Percentiles rank a stretch among this genome's conserved stretches.
phyloP scores from a whole-genome alignment of 2,888 invertebrate genomes.

The Orthosia incerta region DNA sequence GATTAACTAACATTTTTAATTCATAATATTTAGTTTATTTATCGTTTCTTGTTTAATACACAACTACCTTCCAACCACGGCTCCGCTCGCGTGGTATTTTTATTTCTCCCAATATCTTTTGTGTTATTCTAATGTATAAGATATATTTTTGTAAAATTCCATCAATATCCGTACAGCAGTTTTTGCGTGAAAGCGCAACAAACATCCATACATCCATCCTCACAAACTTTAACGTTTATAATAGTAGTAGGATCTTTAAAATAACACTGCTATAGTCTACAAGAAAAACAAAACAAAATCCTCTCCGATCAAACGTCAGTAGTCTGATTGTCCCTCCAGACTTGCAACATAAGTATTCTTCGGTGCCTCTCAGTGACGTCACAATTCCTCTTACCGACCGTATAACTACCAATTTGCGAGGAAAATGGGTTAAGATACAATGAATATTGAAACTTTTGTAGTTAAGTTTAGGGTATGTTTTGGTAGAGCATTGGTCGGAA shows the following conservation, averaged over 20 bases:
- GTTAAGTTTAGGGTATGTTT: not conserved
- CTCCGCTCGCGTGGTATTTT: too few relatives aligned
- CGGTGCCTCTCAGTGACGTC: slow-evolving; percentile 31
- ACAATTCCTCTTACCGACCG: slow-evolving; percentile 19
- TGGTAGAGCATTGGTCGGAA: not conserved
- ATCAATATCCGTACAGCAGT: too few relatives aligned
- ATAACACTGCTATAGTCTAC: not conserved
- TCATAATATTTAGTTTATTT: too few relatives aligned
- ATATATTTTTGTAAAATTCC: too few relatives aligned
- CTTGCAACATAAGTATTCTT: slow-evolving; percentile 44
- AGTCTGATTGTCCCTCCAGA: slow-evolving; percentile 17
- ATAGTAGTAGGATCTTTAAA: not conserved
- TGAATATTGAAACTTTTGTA: not conserved
- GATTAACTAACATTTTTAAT: too few relatives aligned
- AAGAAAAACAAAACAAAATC: slow-evolving; percentile 12
- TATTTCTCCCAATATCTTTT: too few relatives aligned
- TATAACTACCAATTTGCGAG: slow-evolving; percentile 52
- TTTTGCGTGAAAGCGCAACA: too few relatives aligned
- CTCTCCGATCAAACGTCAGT: not conserved
- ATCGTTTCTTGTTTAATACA: too few relatives aligned
- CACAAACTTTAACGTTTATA: too few relatives aligned
- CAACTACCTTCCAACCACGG: too few relatives aligned
- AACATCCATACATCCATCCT: too few relatives aligned
- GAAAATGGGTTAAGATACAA: not conserved
- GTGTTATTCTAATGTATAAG: too few relatives aligned